Evolutionary conservation across 2,888 invertebrate genomes (phyloP).

Genomic region (Agrochola lota): DNA sequence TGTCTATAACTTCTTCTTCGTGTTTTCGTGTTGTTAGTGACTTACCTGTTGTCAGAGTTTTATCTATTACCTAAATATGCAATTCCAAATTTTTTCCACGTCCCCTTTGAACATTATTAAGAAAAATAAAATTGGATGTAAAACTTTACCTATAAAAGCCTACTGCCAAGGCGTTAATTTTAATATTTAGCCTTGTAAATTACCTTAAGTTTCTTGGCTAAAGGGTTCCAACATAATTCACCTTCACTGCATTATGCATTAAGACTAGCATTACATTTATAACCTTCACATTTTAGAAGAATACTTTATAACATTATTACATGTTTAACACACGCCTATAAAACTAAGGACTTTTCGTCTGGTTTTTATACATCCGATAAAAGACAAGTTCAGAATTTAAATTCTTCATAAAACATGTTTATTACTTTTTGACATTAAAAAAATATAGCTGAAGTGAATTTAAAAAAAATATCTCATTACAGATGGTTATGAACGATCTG

Average conservation of each 20-base stretch:
- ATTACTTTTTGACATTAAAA: background rate
- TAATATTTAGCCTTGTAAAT: slow-evolving; percentile 30
- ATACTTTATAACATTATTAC: slow-evolving; percentile 35
- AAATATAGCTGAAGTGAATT: background rate
- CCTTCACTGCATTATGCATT: slow-evolving; percentile 45
- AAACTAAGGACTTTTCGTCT: slow-evolving; percentile 11
- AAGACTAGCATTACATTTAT: slow-evolving; percentile 35
- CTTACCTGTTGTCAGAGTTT: no score
- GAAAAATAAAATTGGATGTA: background rate
- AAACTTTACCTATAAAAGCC: background rate
- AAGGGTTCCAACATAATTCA: slow-evolving; percentile 25
- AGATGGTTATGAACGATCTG: background rate
- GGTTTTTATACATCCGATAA: slow-evolving; percentile 23
- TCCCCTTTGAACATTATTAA: background rate
- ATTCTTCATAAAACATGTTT: background rate
- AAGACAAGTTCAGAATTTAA: slow-evolving; percentile 26
- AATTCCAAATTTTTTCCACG: background rate
- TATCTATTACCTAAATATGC: background rate
- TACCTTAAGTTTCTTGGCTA: slow-evolving; percentile 18
- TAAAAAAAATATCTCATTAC: background rate
- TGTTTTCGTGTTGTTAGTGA: no score
- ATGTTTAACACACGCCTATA: slow-evolving; percentile 5
- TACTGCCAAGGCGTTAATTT: background rate
- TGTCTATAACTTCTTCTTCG: background rate
- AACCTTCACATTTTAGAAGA: slow-evolving; percentile 36